Evolutionary conservation across 2,888 invertebrate species (phyloP).

Genomic region (Cheilosia grossa): DNA sequence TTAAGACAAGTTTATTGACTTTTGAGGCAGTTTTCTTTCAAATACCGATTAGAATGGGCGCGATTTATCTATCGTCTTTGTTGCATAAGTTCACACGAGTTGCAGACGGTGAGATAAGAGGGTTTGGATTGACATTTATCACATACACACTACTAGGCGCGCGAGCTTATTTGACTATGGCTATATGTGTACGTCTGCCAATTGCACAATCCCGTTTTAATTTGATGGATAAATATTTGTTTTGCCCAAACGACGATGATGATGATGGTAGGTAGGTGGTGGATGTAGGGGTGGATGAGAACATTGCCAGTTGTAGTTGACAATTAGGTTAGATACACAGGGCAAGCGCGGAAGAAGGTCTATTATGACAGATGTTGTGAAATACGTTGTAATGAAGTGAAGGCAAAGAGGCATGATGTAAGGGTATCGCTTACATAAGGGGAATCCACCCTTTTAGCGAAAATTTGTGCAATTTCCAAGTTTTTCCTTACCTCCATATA

Average conservation of each 20-base stretch:
- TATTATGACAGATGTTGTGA: slow-evolving; percentile 32
- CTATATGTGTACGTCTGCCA: slow-evolving; percentile 14
- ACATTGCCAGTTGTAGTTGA: slow-evolving; percentile 45
- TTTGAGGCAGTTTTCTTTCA: slow-evolving; percentile 16
- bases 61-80: slow-evolving; percentile 6
- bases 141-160: slow-evolving; percentile 2
- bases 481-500: too few species aligned
- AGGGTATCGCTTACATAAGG: not conserved
- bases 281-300: slow-evolving; percentile 43
- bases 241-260: slow-evolving; percentile 33
- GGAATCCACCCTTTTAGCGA: not conserved
- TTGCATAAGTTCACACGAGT: slow-evolving; percentile 50
- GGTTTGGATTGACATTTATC: slow-evolving; percentile 23
- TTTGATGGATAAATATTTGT: slow-evolving; percentile 61
- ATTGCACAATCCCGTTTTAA: slow-evolving; percentile 69
- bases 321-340: slow-evolving; percentile 63
- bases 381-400: slow-evolving; percentile 14
- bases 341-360: not conserved
- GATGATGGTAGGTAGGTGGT: not conserved
- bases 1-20: slow-evolving; percentile 47
- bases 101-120: slow-evolving; percentile 16
- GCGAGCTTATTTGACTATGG: slow-evolving; percentile 23
- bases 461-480: not conserved
- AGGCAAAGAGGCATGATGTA: not conserved
- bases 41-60: slow-evolving; percentile 34